These are phyloP conservation scores for Xerus inauris DNA, from an alignment of 2,113 vertebrate genomes.

Conservation along the genomic window DNA sequence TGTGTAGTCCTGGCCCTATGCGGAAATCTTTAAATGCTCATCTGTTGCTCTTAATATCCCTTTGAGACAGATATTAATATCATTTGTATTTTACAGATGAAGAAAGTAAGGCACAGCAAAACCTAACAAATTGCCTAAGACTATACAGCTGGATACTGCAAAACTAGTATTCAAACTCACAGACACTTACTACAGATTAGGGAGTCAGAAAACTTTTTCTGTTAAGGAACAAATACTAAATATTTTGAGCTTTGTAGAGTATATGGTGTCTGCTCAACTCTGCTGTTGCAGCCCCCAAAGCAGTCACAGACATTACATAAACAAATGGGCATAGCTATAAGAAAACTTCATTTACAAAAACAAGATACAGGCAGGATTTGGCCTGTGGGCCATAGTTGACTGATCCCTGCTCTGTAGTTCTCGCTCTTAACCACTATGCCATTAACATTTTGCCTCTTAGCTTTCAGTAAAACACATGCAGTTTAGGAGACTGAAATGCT, in stretches of 20 bases:
- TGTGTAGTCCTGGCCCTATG: not conserved
- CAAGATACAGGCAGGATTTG: not conserved
- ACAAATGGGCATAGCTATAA: not conserved
- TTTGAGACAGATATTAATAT: not conserved
- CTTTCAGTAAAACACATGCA: not conserved
- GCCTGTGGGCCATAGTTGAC: not conserved
- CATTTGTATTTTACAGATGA: not conserved
- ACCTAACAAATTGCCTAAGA: not conserved
- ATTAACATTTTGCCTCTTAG: not conserved
- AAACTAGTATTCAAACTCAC: not conserved
- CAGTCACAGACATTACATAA: not conserved
- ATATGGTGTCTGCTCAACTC: not conserved
- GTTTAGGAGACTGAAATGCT: not conserved
- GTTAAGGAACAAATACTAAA: not conserved
- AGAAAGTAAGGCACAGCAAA: not conserved
- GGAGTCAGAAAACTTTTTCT: not conserved
- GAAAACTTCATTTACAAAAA: slow-evolving; percentile 58
- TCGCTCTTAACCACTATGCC: not conserved
- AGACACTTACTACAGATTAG: not conserved
- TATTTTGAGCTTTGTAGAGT: not conserved
- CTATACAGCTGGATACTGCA: not conserved
- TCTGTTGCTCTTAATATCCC: not conserved
- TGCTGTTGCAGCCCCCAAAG: not conserved
- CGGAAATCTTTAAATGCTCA: not conserved
- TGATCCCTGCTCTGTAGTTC: not conserved